phyloP scores from a whole-genome alignment of 2,797 vertebrate genomes.

The Gobionotothen gibberifrons region DNA sequence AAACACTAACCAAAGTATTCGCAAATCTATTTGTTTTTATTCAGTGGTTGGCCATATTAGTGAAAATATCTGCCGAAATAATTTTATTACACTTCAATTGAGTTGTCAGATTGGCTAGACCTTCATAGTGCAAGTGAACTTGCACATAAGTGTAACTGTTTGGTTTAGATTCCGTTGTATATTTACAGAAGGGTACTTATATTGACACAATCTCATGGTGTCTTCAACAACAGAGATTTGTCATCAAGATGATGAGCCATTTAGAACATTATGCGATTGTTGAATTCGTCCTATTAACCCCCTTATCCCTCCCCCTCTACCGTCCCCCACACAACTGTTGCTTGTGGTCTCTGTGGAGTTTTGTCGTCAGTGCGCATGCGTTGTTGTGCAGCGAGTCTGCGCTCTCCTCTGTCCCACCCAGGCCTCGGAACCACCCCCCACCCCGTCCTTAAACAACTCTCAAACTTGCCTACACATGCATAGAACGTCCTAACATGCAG shows the following conservation, averaged over 20 bases:
- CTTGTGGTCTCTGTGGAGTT: constrained; percentile 46
- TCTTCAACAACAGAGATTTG: not conserved
- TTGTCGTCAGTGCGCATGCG: constrained; percentile 65
- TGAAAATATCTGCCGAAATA: not conserved
- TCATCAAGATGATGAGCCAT: constrained; percentile 1
- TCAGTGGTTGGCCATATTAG: not conserved
- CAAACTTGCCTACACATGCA: constrained; percentile 30
- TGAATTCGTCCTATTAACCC: constrained; percentile 28
- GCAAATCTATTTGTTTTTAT: not conserved
- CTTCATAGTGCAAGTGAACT: not conserved
- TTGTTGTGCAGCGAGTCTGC: constrained; percentile 30
- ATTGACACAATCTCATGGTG: not conserved
- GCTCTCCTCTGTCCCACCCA: constrained; percentile 26
- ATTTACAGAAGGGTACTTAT: not conserved
- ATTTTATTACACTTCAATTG: not conserved
- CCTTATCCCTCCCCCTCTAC: not conserved
- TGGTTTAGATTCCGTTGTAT: not conserved
- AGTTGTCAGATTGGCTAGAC: constrained; percentile 12
- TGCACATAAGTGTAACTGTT: not conserved
- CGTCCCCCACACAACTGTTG: constrained; percentile 58
- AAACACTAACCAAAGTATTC: too few relatives aligned
- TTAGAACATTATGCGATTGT: constrained; percentile 31
- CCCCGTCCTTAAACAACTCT: constrained; percentile 22
- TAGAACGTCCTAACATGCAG: not conserved
- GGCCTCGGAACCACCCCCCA: not conserved